These are phyloP conservation scores for Agrochola circellaris DNA, from an alignment of 2,888 invertebrate species.

Conservation along the genomic window DNA sequence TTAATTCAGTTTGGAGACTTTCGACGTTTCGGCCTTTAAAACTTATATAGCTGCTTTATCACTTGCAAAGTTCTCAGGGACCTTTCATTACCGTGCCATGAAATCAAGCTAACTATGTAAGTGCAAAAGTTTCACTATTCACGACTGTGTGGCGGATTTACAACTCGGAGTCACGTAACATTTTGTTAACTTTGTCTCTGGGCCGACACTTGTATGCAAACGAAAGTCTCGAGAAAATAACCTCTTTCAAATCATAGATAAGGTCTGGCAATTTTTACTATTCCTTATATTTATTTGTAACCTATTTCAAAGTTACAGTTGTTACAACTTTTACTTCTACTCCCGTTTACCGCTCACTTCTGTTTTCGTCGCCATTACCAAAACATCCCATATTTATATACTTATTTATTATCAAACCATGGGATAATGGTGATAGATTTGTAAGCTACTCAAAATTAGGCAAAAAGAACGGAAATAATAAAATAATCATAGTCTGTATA, in stretches of 20 bases:
- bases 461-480: constrained; percentile 1
- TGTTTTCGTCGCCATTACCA: not conserved
- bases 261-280: not conserved
- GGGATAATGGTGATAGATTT: too few relatives aligned
- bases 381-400: not conserved
- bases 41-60: constrained; percentile 32
- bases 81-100: constrained; percentile 29
- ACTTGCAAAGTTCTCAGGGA: constrained; percentile 49
- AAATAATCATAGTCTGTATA: too few relatives aligned
- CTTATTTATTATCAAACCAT: not conserved
- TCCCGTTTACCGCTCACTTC: not conserved
- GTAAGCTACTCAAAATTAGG: not conserved
- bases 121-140: constrained; percentile 55
- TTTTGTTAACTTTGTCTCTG: constrained; percentile 37
- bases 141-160: constrained; percentile 40
- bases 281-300: not conserved
- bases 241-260: constrained; percentile 10
- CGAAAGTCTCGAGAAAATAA: constrained; percentile 25
- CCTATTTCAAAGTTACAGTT: not conserved
- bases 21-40: constrained; percentile 24
- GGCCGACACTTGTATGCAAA: constrained; percentile 38
- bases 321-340: not conserved
- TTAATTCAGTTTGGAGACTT: constrained; percentile 19
- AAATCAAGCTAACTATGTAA: constrained; percentile 52
- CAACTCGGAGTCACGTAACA: constrained; percentile 41